phyloP scores from a whole-genome alignment of 2,797 vertebrate genomes.

The Ctenochaetus hawaiiensis region DNA sequence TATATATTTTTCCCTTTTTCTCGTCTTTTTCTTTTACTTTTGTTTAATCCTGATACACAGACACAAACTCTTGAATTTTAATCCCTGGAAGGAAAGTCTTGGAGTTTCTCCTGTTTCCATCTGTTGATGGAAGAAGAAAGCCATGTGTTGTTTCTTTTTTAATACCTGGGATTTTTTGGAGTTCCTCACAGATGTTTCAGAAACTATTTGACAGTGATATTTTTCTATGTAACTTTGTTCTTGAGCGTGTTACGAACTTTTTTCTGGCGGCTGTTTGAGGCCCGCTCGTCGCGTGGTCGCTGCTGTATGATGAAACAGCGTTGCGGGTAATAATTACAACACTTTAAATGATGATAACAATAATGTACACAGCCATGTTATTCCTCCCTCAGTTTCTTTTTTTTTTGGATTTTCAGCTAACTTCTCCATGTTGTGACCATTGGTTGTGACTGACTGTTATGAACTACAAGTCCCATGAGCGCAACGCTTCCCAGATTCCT shows the following conservation, averaged over 20 bases:
- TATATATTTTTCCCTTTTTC: constrained; percentile 22
- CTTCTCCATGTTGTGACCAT: constrained; percentile 80
- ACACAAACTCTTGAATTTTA: constrained; percentile 56
- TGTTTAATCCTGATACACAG: constrained; percentile 59
- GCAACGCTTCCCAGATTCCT: constrained; percentile 64
- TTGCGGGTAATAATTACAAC: constrained; percentile 72
- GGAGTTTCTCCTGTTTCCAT: constrained; percentile 40
- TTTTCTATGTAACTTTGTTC: constrained; percentile 86
- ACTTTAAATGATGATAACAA: constrained; percentile 57
- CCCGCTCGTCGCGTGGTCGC: constrained; percentile 55
- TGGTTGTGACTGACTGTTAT: constrained; percentile 86
- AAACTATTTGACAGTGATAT: constrained; percentile 84
- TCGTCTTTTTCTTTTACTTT: constrained; percentile 43
- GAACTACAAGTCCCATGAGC: constrained; percentile 77
- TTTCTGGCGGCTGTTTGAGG: constrained; percentile 67
- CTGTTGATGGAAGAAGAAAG: constrained; percentile 52
- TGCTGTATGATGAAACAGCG: constrained; percentile 66
- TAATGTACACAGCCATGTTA: constrained; percentile 78
- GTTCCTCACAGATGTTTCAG: constrained; percentile 76
- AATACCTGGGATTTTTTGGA: constrained; percentile 68
- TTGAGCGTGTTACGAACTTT: constrained; percentile 66
- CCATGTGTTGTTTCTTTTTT: constrained; percentile 57
- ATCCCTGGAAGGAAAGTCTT: constrained; percentile 69
- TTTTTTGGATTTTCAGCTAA: constrained; percentile 72
- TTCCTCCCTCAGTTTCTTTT: constrained; percentile 72